Base-by-base conservation (phyloP, 1,140 invertebrate species). In the Mercenaria mercenaria region DNA sequence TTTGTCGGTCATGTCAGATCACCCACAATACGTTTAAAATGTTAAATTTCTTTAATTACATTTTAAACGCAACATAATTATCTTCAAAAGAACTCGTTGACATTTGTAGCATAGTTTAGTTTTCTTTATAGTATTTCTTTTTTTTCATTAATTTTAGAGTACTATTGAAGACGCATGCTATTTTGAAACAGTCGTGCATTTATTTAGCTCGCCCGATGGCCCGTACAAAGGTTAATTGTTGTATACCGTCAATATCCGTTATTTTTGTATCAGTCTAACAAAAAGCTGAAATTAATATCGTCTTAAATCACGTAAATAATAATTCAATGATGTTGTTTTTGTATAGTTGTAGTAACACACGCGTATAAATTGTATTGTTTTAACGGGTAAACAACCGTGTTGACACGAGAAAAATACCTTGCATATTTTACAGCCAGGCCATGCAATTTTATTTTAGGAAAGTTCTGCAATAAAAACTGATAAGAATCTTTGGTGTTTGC, bases 311-410 rank as follows among this genome's bases (percentile, higher is more conserved):
- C 4, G 6, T 15, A 64, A 64, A 64, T 64, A 26, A 64, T 64
- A 64, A 64, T 29, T 64, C n/a, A 26, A 64, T 64, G 59, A 64
- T 29, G 59, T 64, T 64, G 15, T 64, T 64, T n/a, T 64, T 64
- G 59, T 2, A n/a, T 64, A 4, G 59, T 29, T 29, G 4, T 64
- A 64, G 59, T 64, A 64, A 64, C 59, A 29, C 26, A 29, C 52
- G 52, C 52, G 52, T 56, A 56, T 56, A 56, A 56, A 11, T 20
- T 13, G 20, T 23, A 56, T 56, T 56, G 52, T 56, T 56, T 56
- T 56, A 56, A 56, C n/a, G n/a, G n/a, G n/a, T 20, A 56, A 56
- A 20, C 20, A 20, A 23, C 52, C 52, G 15, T 56, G 20, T 47
- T 56, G 52, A 56, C 52, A 56, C 52, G 52, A 3, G n/a, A 13